These are phyloP conservation scores for Escarpia spicata DNA, from an alignment of 2,888 invertebrate genomes.

Conservation along the genomic window DNA sequence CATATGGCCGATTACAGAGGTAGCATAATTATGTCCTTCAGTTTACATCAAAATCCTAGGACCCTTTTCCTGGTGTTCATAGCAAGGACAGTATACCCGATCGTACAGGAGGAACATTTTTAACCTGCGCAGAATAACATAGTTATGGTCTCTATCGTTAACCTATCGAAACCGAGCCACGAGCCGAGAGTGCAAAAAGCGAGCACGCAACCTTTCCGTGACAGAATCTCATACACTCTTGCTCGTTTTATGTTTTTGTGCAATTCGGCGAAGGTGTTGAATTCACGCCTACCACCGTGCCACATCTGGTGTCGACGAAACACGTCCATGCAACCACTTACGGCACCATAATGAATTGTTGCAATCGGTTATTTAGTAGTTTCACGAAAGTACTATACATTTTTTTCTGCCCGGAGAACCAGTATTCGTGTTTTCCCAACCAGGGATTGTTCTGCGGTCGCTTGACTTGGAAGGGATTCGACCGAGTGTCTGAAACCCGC, in stretches of 20 bases:
- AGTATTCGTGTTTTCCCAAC: not conserved
- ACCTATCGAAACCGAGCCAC: not conserved
- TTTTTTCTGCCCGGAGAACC: not conserved
- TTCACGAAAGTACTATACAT: not conserved
- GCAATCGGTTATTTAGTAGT: not conserved
- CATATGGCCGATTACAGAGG: not conserved
- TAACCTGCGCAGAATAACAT: not conserved
- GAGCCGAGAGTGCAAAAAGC: not conserved
- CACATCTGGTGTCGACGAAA: conserved; percentile 1
- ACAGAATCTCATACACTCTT: not conserved
- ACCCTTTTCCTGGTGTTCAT: not conserved
- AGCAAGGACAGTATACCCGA: not conserved
- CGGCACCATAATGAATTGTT: not conserved
- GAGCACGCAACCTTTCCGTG: not conserved
- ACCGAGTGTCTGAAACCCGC: not conserved
- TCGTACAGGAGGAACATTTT: not conserved
- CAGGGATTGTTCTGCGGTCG: not conserved
- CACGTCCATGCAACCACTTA: not conserved
- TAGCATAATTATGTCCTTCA: not conserved
- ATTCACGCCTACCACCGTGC: not conserved
- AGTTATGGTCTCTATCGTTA: not conserved
- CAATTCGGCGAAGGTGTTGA: not conserved
- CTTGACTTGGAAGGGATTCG: not conserved
- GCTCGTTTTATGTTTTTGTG: not conserved
- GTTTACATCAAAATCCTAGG: not conserved